Percentiles rank a stretch among this genome's conserved stretches.
These are phyloP conservation scores for Cydia pomonella DNA, from an alignment of 1,140 invertebrate species.

Conservation along the genomic window DNA sequence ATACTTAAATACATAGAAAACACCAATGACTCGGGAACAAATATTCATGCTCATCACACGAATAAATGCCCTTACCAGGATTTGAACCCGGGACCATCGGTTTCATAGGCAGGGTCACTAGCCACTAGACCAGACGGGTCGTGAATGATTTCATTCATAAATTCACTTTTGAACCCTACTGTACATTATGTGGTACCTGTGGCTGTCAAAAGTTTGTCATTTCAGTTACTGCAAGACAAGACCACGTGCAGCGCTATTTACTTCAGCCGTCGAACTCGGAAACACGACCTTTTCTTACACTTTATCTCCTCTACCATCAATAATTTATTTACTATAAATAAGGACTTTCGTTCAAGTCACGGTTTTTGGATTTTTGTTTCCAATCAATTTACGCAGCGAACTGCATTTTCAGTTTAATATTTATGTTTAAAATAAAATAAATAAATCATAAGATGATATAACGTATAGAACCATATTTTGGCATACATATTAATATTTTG, in stretches of 20 bases:
- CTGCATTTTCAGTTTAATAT: neutral
- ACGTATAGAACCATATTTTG: neutral
- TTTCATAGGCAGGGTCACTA: too few relatives aligned
- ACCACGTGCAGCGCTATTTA: neutral
- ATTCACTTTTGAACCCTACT: too few relatives aligned
- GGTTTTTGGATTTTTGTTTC: neutral
- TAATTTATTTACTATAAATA: neutral
- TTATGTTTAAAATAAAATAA: neutral
- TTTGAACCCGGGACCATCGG: too few relatives aligned
- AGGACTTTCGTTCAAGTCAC: neutral
- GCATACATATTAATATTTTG: neutral
- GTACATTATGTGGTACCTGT: too few relatives aligned
- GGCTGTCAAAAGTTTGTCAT: too few relatives aligned
- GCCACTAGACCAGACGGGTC: too few relatives aligned
- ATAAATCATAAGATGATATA: conserved; percentile 6
- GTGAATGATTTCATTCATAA: too few relatives aligned
- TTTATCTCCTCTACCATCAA: neutral
- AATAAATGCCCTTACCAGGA: too few relatives aligned
- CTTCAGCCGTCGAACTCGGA: neutral
- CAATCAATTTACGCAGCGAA: neutral
- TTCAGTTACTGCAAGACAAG: too few relatives aligned
- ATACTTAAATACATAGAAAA: too few relatives aligned
- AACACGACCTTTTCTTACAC: neutral
- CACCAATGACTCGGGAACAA: too few relatives aligned
- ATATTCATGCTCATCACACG: too few relatives aligned